Evolutionary conservation across 2,797 vertebrate genomes (phyloP), one percentile per base, ranked within the genome.

Genomic region (Falco rusticolus): DNA sequence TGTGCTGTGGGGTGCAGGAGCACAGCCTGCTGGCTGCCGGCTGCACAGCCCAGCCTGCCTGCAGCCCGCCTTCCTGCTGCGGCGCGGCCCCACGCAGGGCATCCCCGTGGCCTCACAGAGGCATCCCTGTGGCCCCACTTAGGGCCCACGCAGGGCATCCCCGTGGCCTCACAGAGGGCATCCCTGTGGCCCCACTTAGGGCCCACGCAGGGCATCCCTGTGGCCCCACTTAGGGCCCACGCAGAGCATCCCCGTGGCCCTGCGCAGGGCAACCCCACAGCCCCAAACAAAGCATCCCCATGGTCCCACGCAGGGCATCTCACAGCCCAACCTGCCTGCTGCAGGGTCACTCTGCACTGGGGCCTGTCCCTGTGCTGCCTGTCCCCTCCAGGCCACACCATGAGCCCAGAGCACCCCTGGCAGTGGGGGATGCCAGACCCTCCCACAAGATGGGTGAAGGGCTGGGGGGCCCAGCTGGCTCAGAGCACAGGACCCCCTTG

Each of bases 1-100:
- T 6, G 50, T 1, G 71, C 79, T 65, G 59, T 9, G 87, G 94
- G 63, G 37, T 71, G 84, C 84, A 84, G 93, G 86, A 94, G 94
- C 96, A 94, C 93, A 93, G 91, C 86, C 93, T 95, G 86, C 92
- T 59, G 90, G 84, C 81, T 80, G 93, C 87, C 16, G 33, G 16
- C 93, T n/a, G 93, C 78, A 69, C 74, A 25, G 95, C 83, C 74
- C n/a, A 14, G 71, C 4, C 57, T 7, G 63, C 1, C 77, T 7
- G 54, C 89, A 26, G n/a, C 59, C 88, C 14, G 74, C 61, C 77
- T 11, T 11, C 60, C 26, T 2, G 43, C 5, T 2, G 37, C 24
- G 63, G 47, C 18, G 3, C 6, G 2, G 56, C 34, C 41, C 33
- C 31, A 16, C 10, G 11, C 41, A 3, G 29, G 7, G 24, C n/a